These are phyloP conservation scores for Strix aluco DNA, from an alignment of 2,113 vertebrate genomes.

Conservation along the genomic window DNA sequence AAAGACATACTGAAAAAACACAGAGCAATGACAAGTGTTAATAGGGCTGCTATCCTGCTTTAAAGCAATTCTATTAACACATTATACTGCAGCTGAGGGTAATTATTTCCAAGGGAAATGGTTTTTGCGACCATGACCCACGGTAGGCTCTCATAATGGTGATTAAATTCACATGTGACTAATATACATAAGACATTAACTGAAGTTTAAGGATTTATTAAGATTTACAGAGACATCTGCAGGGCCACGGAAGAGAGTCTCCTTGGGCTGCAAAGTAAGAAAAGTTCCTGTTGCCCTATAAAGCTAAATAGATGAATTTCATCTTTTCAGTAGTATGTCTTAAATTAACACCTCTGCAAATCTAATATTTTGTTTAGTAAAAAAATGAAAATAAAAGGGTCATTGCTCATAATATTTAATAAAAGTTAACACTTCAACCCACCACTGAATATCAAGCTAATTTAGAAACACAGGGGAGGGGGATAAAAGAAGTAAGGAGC, in stretches of 20 bases:
- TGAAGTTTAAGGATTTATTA: conserved; percentile 47
- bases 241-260: background rate
- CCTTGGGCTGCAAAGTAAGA: background rate
- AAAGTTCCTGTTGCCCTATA: background rate
- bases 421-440: background rate
- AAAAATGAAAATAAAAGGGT: background rate
- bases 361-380: background rate
- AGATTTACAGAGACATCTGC: conserved; percentile 17
- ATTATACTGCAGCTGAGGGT: conserved; percentile 49
- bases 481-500: background rate
- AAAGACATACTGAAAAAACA: conserved; percentile 25
- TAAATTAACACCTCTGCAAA: background rate
- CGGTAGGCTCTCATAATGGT: conserved; percentile 10
- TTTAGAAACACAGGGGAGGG: background rate
- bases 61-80: conserved; percentile 58
- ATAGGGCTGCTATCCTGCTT: conserved; percentile 34
- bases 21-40: conserved; percentile 33
- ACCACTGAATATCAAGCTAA: background rate
- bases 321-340: background rate
- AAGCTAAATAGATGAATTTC: background rate
- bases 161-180: conserved; percentile 51
- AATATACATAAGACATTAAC: conserved; percentile 36
- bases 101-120: conserved; percentile 66
- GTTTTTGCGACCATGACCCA: conserved; percentile 30
- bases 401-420: background rate